Base-by-base conservation (phyloP, 2,888 invertebrate species). In the Ischnura elegans region DNA sequence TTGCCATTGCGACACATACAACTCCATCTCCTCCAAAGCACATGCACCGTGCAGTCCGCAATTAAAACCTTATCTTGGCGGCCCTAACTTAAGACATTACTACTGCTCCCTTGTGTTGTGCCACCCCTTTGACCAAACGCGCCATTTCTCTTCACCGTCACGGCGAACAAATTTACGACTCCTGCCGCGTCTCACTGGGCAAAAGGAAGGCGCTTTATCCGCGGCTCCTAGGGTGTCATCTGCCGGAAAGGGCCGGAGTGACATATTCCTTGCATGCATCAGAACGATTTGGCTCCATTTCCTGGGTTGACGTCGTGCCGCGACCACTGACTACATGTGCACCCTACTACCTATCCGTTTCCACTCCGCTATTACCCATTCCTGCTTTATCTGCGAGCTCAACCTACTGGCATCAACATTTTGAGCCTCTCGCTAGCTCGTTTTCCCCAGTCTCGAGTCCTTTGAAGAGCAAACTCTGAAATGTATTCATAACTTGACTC, bases 241-340 rank as follows among this genome's bases (percentile, higher is more conserved):
- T 87, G 87, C 87, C 86, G 86, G 86, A 86, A 86, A 86, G 86
- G 46, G 86, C 46, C n/a, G 45, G 86, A 43, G 86, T 55, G 87
- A 87, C 87, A 55, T 87, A 87, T 87, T 87, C 87, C 55, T 87
- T 87, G 87, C 87, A 87, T 87, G 87, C 87, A 46, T 42, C 87
- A 55, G 51, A 55, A 61, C 87, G 87, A 87, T 87, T 87, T 87
- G 55, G 36, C 55, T 55, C 87, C 55, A 87, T 87, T 87, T 87
- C 87, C 86, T n/a, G 21, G 10, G n/a, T n/a, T n/a, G 42, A 42
- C 85, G 42, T 43, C 46, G 87, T 29, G 87, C 21, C 87, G 47
- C 87, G 61, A 21, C 61, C 61, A 29, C 55, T n/a, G 5, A 0
- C 87, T 51, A 85, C 85, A 43, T 85, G 86, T 45, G 45, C 25